Base-by-base conservation (phyloP, 2,888 invertebrate genomes). In the Chrysodeixis includens region DNA sequence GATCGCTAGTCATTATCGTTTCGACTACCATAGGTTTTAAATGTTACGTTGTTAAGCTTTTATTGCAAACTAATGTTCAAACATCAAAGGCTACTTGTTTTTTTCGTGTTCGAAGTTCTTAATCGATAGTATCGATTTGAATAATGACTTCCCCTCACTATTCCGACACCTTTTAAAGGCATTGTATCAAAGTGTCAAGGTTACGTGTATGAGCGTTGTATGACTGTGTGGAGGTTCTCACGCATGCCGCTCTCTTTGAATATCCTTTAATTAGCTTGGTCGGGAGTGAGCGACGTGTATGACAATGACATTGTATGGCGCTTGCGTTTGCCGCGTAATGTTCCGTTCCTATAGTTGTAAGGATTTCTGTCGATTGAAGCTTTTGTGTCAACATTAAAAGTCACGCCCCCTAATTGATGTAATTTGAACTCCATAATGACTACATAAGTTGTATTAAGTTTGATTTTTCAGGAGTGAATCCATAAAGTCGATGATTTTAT, bases 221-320 rank as follows among this genome's bases (percentile, higher is more conserved):
- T 56, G 22, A 51, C 26, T 49, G 14, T 14, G 16, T 40, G 40
- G 16, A 20, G 40, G 22, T 49, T 64, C 60, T 58, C 46, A 55
- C 60, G 51, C 56, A 46, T 30, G 16, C 59, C 20, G 74, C 55
- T 51, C 56, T 40, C 44, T 35, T 55, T 68, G 60, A 63, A 74
- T 74, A 58, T 70, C 61, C 52, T 71, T 70, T 76, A 78, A 78
- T 75, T 75, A 74, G 49, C 59, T n/a, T 49, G 1, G 12, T 22
- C 54, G 35, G 60, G 58, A 75, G 1, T 44, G 40, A 75, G 53
- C 20, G 59, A 57, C 56, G n/a, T 64, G 40, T 46, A 52, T 26
- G 40, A 32, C 26, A 44, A 16, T n/a, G n/a, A n/a, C n/a, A n/a
- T n/a, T 44, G 44, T n/a, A 44, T 16, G 44, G 16, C 7, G 44